Evolutionary conservation across 1,140 invertebrate genomes (phyloP).

Genomic region (Bombus turneri): DNA sequence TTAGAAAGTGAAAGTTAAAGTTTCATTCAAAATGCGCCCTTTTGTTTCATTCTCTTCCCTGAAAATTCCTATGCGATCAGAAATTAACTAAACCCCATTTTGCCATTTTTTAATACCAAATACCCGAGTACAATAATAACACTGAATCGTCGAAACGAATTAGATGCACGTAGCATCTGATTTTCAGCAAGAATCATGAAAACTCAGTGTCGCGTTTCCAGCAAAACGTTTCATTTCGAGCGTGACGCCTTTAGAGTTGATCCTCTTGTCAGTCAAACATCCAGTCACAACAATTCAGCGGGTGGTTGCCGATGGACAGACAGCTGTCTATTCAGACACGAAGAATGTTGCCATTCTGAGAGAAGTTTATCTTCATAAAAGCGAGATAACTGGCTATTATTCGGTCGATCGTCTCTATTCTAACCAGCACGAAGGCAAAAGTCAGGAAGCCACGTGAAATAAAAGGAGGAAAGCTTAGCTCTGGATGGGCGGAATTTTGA

Average conservation of each 20-base stretch:
- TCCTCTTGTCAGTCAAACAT: conserved; percentile 71
- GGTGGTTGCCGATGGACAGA: conserved; percentile 60
- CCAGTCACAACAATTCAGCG: conserved; percentile 73
- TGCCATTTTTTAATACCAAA: background rate
- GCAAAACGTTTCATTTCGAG: background rate
- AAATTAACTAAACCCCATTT: too few species aligned
- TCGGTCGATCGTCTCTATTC: conserved; percentile 39
- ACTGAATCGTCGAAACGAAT: background rate
- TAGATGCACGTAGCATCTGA: background rate
- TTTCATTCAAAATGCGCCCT: too few species aligned
- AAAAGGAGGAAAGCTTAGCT: conserved; percentile 13
- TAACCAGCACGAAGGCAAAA: conserved; percentile 1
- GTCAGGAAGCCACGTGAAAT: conserved; percentile 39
- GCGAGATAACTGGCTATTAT: conserved; percentile 45
- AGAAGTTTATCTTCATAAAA: conserved; percentile 48
- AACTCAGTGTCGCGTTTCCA: background rate
- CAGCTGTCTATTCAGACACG: conserved; percentile 62
- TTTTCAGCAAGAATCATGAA: too few species aligned
- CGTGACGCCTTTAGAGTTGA: conserved; percentile 50
- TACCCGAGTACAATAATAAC: background rate
- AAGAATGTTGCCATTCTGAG: conserved; percentile 23
- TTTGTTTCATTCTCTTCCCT: too few species aligned
- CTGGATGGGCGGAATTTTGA: conserved; percentile 50
- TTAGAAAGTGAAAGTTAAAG: too few species aligned
- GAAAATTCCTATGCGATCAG: too few species aligned